A percentile compares a stretch with the other conserved stretches of the same genome.
These are phyloP conservation scores for Pollachius pollachius DNA, from an alignment of 2,113 vertebrate genomes.

Conservation along the genomic window DNA sequence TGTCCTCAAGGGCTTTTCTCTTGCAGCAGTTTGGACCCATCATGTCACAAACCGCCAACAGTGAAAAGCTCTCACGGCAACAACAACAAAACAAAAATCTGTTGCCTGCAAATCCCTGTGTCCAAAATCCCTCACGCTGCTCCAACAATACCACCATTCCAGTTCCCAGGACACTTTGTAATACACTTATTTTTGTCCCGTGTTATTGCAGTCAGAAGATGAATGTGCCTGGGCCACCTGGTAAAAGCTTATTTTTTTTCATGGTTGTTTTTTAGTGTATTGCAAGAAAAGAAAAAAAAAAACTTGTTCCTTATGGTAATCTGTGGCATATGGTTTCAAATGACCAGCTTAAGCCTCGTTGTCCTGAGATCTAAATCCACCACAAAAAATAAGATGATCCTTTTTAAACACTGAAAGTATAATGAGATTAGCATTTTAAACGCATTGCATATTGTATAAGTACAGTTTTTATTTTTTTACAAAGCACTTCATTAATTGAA, in stretches of 20 bases:
- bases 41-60: constrained; percentile 41
- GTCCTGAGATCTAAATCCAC: constrained; percentile 71
- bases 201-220: constrained; percentile 51
- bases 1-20: constrained; percentile 34
- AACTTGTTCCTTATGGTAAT: constrained; percentile 59
- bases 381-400: constrained; percentile 69
- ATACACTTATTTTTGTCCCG: constrained; percentile 60
- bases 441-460: neutral
- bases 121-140: constrained; percentile 57
- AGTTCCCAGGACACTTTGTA: constrained; percentile 48
- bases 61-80: constrained; percentile 55
- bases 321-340: constrained; percentile 73
- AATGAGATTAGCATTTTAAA: constrained; percentile 73
- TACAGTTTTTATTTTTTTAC: constrained; percentile 20
- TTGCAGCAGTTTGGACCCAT: constrained; percentile 39
- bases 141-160: constrained; percentile 56
- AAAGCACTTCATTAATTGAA: constrained; percentile 23
- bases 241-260: constrained; percentile 37
- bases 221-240: constrained; percentile 48
- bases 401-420: constrained; percentile 66
- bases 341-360: constrained; percentile 70
- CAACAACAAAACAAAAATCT: constrained; percentile 44
- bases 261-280: neutral
- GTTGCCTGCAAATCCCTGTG: constrained; percentile 44
- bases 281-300: neutral